Percentiles rank a stretch among this genome's conserved stretches.
These are phyloP conservation scores for Tiliqua scincoides DNA, from an alignment of 2,113 vertebrate species.

Conservation along the genomic window DNA sequence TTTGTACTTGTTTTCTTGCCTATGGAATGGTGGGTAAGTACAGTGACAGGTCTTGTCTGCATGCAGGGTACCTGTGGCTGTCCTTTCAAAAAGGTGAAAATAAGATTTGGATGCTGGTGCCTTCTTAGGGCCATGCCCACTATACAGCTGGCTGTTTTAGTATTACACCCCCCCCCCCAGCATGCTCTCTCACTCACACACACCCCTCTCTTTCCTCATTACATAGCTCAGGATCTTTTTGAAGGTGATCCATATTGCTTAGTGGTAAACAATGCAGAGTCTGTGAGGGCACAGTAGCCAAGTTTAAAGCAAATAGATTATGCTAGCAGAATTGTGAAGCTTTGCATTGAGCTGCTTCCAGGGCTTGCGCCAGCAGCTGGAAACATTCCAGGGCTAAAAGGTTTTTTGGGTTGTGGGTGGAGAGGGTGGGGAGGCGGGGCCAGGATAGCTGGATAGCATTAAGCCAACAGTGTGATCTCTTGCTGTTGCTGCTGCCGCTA, in stretches of 20 bases:
- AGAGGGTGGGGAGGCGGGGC: slow-evolving; percentile 79
- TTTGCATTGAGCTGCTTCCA: slow-evolving; percentile 82
- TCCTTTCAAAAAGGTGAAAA: background rate
- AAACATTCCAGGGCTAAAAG: slow-evolving; percentile 83
- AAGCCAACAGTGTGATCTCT: slow-evolving; percentile 78
- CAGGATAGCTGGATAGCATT: slow-evolving; percentile 73
- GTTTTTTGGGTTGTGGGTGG: slow-evolving; percentile 72
- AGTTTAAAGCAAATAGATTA: slow-evolving; percentile 73
- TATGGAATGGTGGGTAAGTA: background rate
- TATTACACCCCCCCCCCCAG: background rate
- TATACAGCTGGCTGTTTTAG: background rate
- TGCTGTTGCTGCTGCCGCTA: slow-evolving; percentile 52
- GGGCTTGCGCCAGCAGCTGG: slow-evolving; percentile 86
- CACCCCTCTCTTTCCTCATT: background rate
- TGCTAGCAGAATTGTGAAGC: slow-evolving; percentile 78
- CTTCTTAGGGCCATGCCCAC: background rate
- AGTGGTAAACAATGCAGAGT: slow-evolving; percentile 74
- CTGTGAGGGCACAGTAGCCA: slow-evolving; percentile 69
- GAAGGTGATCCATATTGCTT: slow-evolving; percentile 66
- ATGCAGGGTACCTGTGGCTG: background rate
- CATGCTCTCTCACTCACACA: accelerated
- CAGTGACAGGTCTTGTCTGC: background rate
- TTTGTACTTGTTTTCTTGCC: background rate
- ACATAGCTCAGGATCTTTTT: slow-evolving; percentile 3
- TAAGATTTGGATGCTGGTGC: background rate